These are phyloP conservation scores for Dilophus febrilis DNA, from an alignment of 2,888 invertebrate genomes.

Conservation along the genomic window DNA sequence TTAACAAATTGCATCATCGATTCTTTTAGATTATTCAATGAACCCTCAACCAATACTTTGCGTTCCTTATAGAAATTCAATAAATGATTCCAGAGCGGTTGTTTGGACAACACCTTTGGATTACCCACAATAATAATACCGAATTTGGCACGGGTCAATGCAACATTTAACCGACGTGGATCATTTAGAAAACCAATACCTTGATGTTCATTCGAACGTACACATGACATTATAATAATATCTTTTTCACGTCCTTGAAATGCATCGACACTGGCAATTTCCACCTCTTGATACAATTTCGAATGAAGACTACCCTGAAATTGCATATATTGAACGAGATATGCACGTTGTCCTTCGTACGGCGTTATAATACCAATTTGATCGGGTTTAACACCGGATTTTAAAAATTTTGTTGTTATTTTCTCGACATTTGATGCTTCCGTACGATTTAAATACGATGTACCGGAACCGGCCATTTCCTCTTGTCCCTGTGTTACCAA, in stretches of 20 bases:
- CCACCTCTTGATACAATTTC: conserved; percentile 94
- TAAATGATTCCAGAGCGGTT: conserved; percentile 96
- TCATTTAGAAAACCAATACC: conserved; percentile 98
- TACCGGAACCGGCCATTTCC: conserved; percentile 96
- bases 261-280: conserved; percentile 98
- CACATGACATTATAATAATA: conserved; percentile 97
- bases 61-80: conserved; percentile 96
- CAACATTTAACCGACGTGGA: conserved; percentile 93
- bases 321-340: conserved; percentile 96
- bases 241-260: conserved; percentile 99
- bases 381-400: conserved; percentile 89
- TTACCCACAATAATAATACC: conserved; percentile 98
- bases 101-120: conserved; percentile 95
- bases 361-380: conserved; percentile 99
- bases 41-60: conserved; percentile 84
- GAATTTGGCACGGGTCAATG: conserved; percentile 91
- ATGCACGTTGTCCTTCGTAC: conserved; percentile 96
- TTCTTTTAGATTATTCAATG: conserved; percentile 90
- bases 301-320: conserved; percentile 94
- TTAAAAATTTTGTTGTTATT: conserved; percentile 84
- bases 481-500: conserved; percentile 97
- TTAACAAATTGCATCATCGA: conserved; percentile 94
- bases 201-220: conserved; percentile 95
- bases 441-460: conserved; percentile 94
- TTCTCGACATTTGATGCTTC: conserved; percentile 99